Base-by-base conservation (phyloP, 2,888 invertebrate genomes). In the Acronicta leporina region DNA sequence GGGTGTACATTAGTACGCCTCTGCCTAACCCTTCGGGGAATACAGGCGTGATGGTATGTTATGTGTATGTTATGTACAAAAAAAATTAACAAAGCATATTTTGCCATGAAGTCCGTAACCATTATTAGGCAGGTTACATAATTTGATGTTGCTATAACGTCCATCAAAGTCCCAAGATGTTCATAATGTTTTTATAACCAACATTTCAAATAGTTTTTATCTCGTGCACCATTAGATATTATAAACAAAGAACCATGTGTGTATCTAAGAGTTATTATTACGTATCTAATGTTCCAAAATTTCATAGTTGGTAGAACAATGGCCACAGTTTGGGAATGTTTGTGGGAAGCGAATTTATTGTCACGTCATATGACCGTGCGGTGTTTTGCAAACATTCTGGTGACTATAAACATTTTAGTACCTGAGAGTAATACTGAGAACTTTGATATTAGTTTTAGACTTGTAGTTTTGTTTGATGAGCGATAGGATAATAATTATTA, bases 291-390 rank as follows among this genome's bases (percentile, higher is more conserved):
- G 63, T 68, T 59, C 75, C 68, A 60, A 81, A 82, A 77, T 81
- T 64, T 77, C 62, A 74, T 75, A 81, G 68, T 63, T 63, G 57
- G 41, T 50, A 74, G 73, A 83, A 85, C 83, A 85, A 85, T 83
- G 52, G 76, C 45, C 50, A 30, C 48, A 63, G 71, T 77, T 80
- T 68, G 70, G 61, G 59, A 75, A 75, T 78, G 75, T 69, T 79
- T 82, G 75, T 78, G 80, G 75, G 81, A 80, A 79, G 64, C 61
- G 47, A 78, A 82, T 79, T 79, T 79, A 82, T 77, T 77, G 76
- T 78, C 72, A 70, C 61, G 61, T 64, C 68, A 65, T 68, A 72
- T 66, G 74, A 73, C 70, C 50, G 59, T 43, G 58, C 57, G 53
- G 51, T 79, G 79, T 83, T 85, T 83, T 77, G 80, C 75, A 75